Conservation (phyloP, 2,113 vertebrate genomes). For the Neoarius graeffei region DNA sequence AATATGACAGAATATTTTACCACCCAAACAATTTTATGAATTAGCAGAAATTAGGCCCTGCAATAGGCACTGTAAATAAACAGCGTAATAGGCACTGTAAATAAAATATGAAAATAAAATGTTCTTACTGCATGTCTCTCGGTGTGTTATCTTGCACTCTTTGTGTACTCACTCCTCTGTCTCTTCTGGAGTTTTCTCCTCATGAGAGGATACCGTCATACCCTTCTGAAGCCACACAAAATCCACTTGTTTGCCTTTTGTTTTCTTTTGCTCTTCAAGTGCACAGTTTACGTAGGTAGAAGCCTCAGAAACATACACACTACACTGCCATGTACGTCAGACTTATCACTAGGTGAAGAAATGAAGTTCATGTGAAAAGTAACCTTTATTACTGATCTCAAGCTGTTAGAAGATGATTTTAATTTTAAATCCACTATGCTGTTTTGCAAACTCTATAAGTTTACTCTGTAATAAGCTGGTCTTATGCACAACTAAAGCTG, state of each 20-base stretch:
- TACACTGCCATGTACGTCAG: conserved; percentile 27
- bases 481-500: background rate
- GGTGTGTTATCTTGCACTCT: background rate
- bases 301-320: conserved; percentile 38
- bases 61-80: too few relatives aligned
- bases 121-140: conserved; percentile 20
- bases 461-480: background rate
- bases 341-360: background rate
- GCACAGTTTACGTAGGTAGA: conserved; percentile 28
- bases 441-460: background rate
- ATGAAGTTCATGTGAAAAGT: background rate
- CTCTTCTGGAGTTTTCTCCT: conserved; percentile 25
- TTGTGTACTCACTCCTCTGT: conserved; percentile 14
- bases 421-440: background rate
- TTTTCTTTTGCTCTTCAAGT: conserved; percentile 32
- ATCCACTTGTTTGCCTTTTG: conserved; percentile 45
- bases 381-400: background rate
- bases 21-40: background rate
- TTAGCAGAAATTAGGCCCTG: background rate
- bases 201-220: conserved; percentile 40
- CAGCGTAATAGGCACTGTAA: background rate
- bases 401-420: background rate
- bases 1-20: background rate
- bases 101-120: background rate
- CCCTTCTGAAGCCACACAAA: conserved; percentile 39